These are phyloP conservation scores for Hymenochirus boettgeri DNA, from an alignment of 2,113 vertebrate species.

Conservation along the genomic window DNA sequence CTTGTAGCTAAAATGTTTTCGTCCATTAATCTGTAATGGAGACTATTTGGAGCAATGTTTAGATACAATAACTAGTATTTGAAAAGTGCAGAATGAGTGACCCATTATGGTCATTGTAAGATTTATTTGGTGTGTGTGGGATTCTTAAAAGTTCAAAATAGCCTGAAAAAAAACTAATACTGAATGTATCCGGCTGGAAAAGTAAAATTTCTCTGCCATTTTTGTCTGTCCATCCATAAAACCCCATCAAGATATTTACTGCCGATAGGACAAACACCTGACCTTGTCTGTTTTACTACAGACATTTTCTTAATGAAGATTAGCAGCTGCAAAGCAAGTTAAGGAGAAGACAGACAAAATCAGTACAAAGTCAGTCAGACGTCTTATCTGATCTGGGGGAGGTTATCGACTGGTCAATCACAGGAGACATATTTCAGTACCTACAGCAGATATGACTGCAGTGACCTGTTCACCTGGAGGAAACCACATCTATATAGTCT, in stretches of 20 bases:
- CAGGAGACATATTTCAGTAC: neutral
- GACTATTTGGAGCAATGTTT: no score
- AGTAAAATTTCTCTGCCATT: slow-evolving; percentile 67
- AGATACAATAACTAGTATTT: no score
- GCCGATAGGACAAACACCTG: slow-evolving; percentile 54
- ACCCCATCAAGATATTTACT: slow-evolving; percentile 55
- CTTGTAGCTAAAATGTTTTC: no score
- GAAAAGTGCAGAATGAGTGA: no score
- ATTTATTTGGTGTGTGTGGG: no score
- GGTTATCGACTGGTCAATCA: slow-evolving; percentile 8
- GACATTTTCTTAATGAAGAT: slow-evolving; percentile 44
- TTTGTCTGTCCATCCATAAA: slow-evolving; percentile 55
- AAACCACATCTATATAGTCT: neutral
- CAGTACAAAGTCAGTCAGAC: slow-evolving; percentile 5
- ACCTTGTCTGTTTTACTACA: slow-evolving; percentile 60
- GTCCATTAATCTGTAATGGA: no score
- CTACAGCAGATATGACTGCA: neutral
- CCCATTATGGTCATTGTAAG: no score
- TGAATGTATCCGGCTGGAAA: slow-evolving; percentile 65
- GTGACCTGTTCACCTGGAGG: slow-evolving; percentile 6
- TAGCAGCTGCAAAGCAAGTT: slow-evolving; percentile 47
- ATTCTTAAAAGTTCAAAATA: no score
- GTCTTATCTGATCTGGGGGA: slow-evolving; percentile 7
- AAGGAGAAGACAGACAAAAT: neutral
- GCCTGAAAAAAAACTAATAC: no score